Evolutionary conservation across 2,888 invertebrate species (phyloP), one percentile per base, ranked within the genome.

Genomic region (Lypha dubia): DNA sequence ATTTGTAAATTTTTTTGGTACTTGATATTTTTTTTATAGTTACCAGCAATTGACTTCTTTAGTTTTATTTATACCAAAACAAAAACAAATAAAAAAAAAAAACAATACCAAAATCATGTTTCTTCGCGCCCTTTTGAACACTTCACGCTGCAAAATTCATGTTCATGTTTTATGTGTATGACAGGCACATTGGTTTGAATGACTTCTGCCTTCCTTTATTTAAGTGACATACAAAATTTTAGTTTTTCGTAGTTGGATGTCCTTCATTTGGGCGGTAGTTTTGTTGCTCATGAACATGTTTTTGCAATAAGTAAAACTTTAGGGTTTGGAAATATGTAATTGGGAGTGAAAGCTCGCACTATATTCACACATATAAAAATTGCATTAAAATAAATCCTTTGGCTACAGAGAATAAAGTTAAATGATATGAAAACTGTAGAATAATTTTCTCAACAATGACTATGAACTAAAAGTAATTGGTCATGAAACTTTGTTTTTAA

Each of bases 161-260:
- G 56, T 49, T 24, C n/a, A n/a, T 49, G 11, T 62, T 53, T 79
- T 53, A 63, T 79, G 58, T 17, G 13, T 65, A 3, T 65, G 73
- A 56, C 79, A 80, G 73, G 46, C 79, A 80, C 9, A 3, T 71
- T 71, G 9, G 3, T 38, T 11, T 35, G 7, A 53, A 22, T 35
- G 11, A 35, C 20, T 65, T 6, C 3, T 58, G 65, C 24, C 11
- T 68, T 38, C 7, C 35, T 49, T 4, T 4, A 15, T 32, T 49
- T n/a, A 44, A n/a, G 20, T 44, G 53, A 2, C 28, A 51, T n/a
- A 41, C 7, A 65, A 20, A 11, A 49, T 38, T 32, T 13, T 24
- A n/a, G 7, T 20, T 24, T 15, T 20, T 8, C 5, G 28, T 5
- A 35, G 38, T 51, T 63, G 1, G 3, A 20, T 44, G 15, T 56